Evolutionary conservation across 2,888 invertebrate species (phyloP).

Genomic region (Himalopsyche anomala): DNA sequence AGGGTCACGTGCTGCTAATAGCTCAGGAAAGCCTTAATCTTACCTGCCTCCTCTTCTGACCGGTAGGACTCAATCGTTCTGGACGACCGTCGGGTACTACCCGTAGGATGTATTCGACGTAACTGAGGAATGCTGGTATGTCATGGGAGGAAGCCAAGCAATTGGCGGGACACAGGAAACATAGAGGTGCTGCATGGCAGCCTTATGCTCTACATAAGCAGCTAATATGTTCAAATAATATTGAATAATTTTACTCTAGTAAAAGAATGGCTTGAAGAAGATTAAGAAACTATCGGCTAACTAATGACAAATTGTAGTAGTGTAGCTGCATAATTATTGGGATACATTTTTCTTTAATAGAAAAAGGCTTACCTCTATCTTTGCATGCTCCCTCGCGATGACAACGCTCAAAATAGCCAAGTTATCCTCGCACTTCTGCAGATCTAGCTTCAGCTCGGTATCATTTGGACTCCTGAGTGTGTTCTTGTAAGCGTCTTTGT

Average conservation of each 20-base stretch:
- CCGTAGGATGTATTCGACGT: neutral
- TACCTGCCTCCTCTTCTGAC: no score
- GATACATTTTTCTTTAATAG: no score
- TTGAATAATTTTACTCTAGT: no score
- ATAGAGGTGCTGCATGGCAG: no score
- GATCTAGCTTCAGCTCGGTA: slow-evolving; percentile 83
- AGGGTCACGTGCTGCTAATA: neutral
- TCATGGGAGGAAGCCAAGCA: neutral
- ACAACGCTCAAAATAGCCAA: slow-evolving; percentile 85
- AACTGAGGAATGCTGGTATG: neutral
- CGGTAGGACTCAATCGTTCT: neutral
- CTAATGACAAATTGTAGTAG: no score
- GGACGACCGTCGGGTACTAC: neutral
- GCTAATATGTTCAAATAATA: no score
- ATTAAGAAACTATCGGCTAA: no score
- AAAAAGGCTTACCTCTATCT: slow-evolving; percentile 79
- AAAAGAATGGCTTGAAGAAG: no score
- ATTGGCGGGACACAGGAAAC: no score
- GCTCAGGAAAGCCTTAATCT: no score
- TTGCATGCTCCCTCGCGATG: slow-evolving; percentile 87
- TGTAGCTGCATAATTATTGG: no score
- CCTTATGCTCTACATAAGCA: no score
- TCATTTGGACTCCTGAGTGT: slow-evolving; percentile 84
- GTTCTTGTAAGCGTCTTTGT: slow-evolving; percentile 84
- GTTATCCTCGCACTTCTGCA: slow-evolving; percentile 86